Evolutionary conservation across 2,113 vertebrate species (phyloP).

Genomic region (Triplophysa siluroides): DNA sequence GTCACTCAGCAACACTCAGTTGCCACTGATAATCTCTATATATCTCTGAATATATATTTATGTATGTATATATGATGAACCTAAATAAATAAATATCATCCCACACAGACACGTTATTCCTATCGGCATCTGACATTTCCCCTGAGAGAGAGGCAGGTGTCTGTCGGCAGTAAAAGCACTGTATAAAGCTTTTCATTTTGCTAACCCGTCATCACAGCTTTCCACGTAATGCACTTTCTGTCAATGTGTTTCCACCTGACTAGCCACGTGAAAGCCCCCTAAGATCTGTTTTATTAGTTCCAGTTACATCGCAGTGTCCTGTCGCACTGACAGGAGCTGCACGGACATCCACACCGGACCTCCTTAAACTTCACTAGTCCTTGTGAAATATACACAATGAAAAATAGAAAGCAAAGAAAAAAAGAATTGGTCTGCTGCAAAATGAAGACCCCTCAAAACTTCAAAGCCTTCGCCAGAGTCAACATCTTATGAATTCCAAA

Average conservation of each 20-base stretch:
- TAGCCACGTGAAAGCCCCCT: neutral
- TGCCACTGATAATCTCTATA: too few species aligned
- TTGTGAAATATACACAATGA: neutral
- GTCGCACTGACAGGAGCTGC: conserved; percentile 14
- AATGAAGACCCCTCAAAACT: conserved; percentile 51
- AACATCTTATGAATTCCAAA: conserved; percentile 65
- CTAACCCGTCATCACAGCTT: conserved; percentile 27
- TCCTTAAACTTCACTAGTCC: neutral
- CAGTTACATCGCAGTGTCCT: conserved; percentile 1
- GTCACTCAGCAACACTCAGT: too few species aligned
- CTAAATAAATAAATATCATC: too few species aligned
- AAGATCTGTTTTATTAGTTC: conserved; percentile 22
- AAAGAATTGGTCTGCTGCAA: conserved; percentile 32
- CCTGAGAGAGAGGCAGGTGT: neutral
- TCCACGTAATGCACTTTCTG: neutral
- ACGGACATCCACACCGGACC: conserved; percentile 13
- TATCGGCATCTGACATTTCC: neutral
- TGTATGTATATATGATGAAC: neutral
- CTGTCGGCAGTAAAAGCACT: neutral
- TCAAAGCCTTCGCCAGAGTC: conserved; percentile 56
- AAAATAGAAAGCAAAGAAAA: neutral
- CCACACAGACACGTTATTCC: too few species aligned
- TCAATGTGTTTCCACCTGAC: conserved; percentile 9
- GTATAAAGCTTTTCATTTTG: conserved; percentile 1
- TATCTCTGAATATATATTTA: neutral